Percentiles rank a stretch among this genome's conserved stretches.
phyloP scores from a whole-genome alignment of 2,888 invertebrate species.

The Chaetoderma sp. region DNA sequence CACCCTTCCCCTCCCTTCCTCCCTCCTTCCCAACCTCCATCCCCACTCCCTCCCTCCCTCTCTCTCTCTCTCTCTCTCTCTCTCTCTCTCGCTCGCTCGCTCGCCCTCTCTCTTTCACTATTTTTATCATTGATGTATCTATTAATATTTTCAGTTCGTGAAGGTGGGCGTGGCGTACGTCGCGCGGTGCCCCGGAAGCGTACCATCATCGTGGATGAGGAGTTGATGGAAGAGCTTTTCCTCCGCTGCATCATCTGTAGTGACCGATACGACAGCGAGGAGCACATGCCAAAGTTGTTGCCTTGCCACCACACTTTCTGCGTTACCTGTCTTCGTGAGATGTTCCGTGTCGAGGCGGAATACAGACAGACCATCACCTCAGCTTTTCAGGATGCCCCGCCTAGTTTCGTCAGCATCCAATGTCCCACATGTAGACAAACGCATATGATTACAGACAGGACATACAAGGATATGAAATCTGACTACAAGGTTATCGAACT shows the following conservation, averaged over 20 bases:
- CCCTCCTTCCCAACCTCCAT: too few relatives aligned
- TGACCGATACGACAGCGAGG: slow-evolving; percentile 64
- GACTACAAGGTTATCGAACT: slow-evolving; percentile 60
- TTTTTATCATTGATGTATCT: too few relatives aligned
- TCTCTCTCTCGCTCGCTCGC: too few relatives aligned
- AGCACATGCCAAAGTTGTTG: slow-evolving; percentile 66
- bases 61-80: too few relatives aligned
- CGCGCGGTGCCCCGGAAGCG: slow-evolving; percentile 32
- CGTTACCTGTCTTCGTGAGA: slow-evolving; percentile 63
- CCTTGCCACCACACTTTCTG: slow-evolving; percentile 70
- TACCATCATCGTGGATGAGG: slow-evolving; percentile 60
- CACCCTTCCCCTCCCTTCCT: too few relatives aligned
- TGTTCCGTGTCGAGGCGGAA: slow-evolving; percentile 64
- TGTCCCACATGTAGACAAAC: slow-evolving; percentile 60
- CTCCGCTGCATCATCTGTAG: slow-evolving; percentile 66
- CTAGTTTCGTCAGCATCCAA: slow-evolving; percentile 57
- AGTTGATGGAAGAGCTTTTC: slow-evolving; percentile 60
- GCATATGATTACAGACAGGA: slow-evolving; percentile 54
- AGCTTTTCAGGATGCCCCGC: slow-evolving; percentile 54
- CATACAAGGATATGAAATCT: slow-evolving; percentile 55
- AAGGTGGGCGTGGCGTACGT: too few relatives aligned
- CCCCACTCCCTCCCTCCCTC: too few relatives aligned
- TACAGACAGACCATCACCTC: slow-evolving; percentile 57
- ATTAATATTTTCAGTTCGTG: too few relatives aligned
- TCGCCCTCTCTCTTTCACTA: too few relatives aligned